Evolutionary conservation across 2,113 vertebrate species (phyloP), one percentile per base, ranked within the genome.

Genomic region (Trogon surrucura): DNA sequence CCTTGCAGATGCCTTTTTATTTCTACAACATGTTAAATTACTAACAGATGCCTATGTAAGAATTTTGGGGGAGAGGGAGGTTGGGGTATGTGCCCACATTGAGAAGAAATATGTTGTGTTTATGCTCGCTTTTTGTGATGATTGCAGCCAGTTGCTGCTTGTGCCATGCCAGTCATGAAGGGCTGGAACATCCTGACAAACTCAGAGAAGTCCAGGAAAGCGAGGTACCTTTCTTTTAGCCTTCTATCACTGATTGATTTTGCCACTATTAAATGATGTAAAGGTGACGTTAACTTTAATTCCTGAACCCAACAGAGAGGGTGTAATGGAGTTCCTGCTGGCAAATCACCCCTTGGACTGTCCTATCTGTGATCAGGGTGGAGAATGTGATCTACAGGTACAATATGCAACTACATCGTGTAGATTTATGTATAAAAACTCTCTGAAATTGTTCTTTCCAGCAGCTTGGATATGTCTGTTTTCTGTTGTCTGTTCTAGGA

Each of bases 161-260:
- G 99, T 98, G 99, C 99, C 69, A 99, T 99, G 99, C 99, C 99
- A 67, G 99, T 99, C 78, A 99, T 99, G 99, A 99, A 99, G 96
- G 99, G 99, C 25, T 99, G 99, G 99, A 99, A 99, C 94, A 99
- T 99, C 96, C 97, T 99, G 91, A 99, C 99, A 85, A 98, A 99
- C 95, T 99, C 99, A 20, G 99, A 99, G 95, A 99, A 99, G 96
- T 99, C 99, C 88, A 98, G 98, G 89, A 99, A 99, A 98, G 99
- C 99, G 88, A 99, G 99, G 99, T 99, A 98, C 67, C 66, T 89
- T 78, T 62, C 30, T 92, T 69, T 82, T 70, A 86, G 29, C 13
- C 54, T 27, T 4, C 23, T 69, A 3, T 41, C 62, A 12, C 83
- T 94, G 17, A 25, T 47, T 2, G 41, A 10, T 50, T 91, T 1